Evolutionary conservation across 2,113 vertebrate genomes (phyloP).

Genomic region (Neodontobutis hainanensis): DNA sequence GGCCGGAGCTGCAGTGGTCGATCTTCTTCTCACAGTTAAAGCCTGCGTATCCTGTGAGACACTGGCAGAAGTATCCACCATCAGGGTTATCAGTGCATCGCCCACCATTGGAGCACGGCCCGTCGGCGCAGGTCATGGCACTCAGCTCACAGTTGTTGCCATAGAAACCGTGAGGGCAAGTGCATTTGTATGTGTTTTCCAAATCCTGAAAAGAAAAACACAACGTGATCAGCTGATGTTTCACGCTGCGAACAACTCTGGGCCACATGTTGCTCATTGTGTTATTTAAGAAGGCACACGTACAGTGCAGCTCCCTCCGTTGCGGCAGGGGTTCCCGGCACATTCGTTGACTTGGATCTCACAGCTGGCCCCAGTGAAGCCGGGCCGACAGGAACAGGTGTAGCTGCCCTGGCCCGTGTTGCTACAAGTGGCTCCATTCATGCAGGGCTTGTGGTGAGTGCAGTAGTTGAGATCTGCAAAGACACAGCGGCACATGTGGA

Average conservation of each 20-base stretch:
- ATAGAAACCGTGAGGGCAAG: slow-evolving; percentile 94
- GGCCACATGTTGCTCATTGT: not conserved
- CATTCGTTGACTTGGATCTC: slow-evolving; percentile 93
- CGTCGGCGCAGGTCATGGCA: slow-evolving; percentile 94
- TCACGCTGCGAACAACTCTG: not conserved
- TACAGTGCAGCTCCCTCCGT: slow-evolving; percentile 94
- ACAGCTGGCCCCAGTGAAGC: slow-evolving; percentile 90
- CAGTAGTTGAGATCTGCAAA: slow-evolving; percentile 96
- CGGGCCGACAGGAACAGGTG: slow-evolving; percentile 92
- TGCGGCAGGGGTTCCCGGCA: slow-evolving; percentile 87
- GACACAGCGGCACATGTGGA: slow-evolving; percentile 69
- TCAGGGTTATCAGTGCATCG: slow-evolving; percentile 89
- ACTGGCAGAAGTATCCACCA: slow-evolving; percentile 93
- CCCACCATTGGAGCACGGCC: slow-evolving; percentile 94
- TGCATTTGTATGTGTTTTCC: slow-evolving; percentile 90
- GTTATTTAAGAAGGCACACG: slow-evolving; percentile 43
- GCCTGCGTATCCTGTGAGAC: slow-evolving; percentile 88
- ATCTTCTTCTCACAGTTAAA: slow-evolving; percentile 99
- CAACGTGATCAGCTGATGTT: slow-evolving; percentile 10
- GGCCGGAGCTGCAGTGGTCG: slow-evolving; percentile 89
- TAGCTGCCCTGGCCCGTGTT: slow-evolving; percentile 99
- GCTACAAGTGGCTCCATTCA: slow-evolving; percentile 95
- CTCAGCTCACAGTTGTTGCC: slow-evolving; percentile 94
- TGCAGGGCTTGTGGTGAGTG: slow-evolving; percentile 96
- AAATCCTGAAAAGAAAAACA: slow-evolving; percentile 83